Conservation (phyloP, 2,113 vertebrate species). For the Scomber japonicus region DNA sequence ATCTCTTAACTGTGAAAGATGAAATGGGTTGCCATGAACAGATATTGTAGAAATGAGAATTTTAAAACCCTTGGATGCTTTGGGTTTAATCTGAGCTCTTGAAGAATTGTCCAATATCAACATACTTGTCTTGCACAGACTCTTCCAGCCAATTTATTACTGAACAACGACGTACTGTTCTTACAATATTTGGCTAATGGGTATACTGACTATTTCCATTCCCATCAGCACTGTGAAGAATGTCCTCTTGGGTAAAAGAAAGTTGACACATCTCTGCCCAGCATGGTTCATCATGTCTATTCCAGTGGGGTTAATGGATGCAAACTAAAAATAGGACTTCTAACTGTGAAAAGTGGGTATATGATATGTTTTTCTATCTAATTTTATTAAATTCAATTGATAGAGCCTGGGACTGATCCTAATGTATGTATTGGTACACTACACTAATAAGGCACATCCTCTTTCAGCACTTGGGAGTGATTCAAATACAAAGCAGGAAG, state of each 20-base stretch:
- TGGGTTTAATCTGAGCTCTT: background rate
- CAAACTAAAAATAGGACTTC: background rate
- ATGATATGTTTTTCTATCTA: background rate
- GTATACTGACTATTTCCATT: background rate
- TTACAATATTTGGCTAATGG: background rate
- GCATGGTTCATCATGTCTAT: background rate
- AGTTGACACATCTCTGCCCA: background rate
- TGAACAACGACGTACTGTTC: background rate
- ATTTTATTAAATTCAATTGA: conserved; percentile 3
- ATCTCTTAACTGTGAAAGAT: no score
- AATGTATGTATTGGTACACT: conserved; percentile 6
- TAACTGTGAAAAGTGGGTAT: background rate
- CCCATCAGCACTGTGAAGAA: background rate
- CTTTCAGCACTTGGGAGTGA: background rate
- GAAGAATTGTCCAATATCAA: background rate
- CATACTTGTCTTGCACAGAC: background rate
- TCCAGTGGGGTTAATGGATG: conserved; percentile 1
- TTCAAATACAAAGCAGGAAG: conserved; percentile 13
- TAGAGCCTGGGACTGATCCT: conserved; percentile 13
- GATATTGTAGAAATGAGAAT: no score
- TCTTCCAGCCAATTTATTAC: background rate
- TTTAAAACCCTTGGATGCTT: no score
- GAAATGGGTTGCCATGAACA: no score
- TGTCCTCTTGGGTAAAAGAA: background rate
- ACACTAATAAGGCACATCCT: conserved; percentile 23